phyloP scores from a whole-genome alignment of 2,113 vertebrate species.

The Lanius collurio region DNA sequence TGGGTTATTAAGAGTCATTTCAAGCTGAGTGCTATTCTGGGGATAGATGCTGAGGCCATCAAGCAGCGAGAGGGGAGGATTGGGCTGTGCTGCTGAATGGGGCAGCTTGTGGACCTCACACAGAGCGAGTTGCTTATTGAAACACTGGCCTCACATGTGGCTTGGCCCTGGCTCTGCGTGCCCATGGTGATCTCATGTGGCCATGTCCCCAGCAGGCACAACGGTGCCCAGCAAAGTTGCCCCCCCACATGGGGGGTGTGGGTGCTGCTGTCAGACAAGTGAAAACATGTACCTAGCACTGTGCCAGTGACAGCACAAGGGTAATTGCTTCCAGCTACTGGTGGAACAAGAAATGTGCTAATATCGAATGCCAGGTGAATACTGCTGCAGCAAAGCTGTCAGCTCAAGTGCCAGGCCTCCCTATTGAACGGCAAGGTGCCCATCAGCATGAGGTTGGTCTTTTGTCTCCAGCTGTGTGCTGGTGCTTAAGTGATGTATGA shows the following conservation, averaged over 20 bases:
- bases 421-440: background rate
- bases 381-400: background rate
- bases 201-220: rapidly evolving
- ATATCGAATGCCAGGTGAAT: slow-evolving; percentile 2
- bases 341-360: background rate
- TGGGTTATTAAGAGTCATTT: background rate
- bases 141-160: rapidly evolving
- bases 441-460: background rate
- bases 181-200: background rate
- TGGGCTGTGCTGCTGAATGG: background rate
- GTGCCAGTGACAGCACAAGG: rapidly evolving
- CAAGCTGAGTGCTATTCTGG: rapidly evolving
- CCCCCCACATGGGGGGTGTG: background rate
- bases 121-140: background rate
- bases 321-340: background rate
- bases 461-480: background rate
- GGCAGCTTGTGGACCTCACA: background rate
- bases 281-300: background rate
- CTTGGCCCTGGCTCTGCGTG: background rate
- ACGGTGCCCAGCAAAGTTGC: rapidly evolving
- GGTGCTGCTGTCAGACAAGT: background rate
- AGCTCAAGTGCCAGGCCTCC: background rate
- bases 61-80: background rate
- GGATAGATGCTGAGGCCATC: background rate
- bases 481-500: background rate